These are phyloP conservation scores for Heptranchias perlo DNA, from an alignment of 2,113 vertebrate species.

Conservation along the genomic window DNA sequence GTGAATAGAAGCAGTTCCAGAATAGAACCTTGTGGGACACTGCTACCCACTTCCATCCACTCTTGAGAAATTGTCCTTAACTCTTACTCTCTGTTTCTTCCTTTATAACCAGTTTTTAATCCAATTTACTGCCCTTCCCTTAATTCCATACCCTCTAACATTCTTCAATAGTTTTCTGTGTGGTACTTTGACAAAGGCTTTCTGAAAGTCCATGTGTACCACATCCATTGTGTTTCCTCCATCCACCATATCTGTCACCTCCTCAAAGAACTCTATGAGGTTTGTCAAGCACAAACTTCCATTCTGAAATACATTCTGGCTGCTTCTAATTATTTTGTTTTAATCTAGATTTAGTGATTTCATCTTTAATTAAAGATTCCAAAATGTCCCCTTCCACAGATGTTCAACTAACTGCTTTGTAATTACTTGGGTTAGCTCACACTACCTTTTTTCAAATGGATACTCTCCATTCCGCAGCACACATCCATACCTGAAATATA, in stretches of 20 bases:
- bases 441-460: background rate
- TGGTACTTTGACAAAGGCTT: background rate
- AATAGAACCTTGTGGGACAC: background rate
- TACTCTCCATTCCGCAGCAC: background rate
- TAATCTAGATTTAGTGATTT: background rate
- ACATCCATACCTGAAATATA: background rate
- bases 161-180: background rate
- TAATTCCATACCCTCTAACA: background rate
- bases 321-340: background rate
- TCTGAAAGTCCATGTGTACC: background rate
- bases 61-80: no score
- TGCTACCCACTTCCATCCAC: background rate
- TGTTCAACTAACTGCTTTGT: background rate
- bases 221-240: background rate
- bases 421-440: no score
- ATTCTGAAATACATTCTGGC: background rate
- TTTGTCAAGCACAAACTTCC: background rate
- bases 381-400: background rate
- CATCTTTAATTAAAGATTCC: background rate
- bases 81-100: no score
- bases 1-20: background rate
- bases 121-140: background rate
- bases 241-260: no score
- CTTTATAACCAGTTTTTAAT: background rate
- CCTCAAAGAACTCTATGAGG: background rate